A percentile compares a stretch with the other conserved stretches of the same genome.
These are phyloP conservation scores for Bradynema listronoti DNA, from an alignment of 1,140 invertebrate species.

Conservation along the genomic window DNA sequence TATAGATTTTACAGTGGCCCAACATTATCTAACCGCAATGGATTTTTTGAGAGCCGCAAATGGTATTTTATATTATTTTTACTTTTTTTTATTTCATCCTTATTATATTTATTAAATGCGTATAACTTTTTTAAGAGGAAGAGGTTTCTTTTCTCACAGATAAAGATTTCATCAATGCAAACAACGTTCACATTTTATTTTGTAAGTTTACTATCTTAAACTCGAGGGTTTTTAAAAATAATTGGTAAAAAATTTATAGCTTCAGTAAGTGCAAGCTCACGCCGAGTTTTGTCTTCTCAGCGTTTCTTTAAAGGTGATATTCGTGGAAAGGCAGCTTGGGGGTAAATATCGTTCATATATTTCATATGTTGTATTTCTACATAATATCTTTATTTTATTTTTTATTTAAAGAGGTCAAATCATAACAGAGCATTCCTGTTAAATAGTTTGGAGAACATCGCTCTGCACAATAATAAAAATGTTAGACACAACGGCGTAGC, in stretches of 20 bases:
- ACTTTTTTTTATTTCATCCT: too few relatives aligned
- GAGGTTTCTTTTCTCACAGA: constrained; percentile 39
- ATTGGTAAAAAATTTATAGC: background rate
- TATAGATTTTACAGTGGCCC: constrained; percentile 6
- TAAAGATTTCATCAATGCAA: constrained; percentile 50
- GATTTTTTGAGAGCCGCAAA: constrained; percentile 19
- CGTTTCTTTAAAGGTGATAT: constrained; percentile 44
- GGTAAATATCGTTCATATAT: constrained; percentile 10
- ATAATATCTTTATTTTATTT: too few relatives aligned
- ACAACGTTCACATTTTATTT: constrained; percentile 35
- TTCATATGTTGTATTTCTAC: constrained; percentile 8
- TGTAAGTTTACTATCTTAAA: constrained; percentile 10
- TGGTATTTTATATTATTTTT: background rate
- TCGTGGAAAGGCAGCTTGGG: constrained; percentile 45
- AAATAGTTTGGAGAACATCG: too few relatives aligned
- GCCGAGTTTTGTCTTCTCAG: constrained; percentile 25
- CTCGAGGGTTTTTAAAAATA: constrained; percentile 6
- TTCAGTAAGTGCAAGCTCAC: constrained; percentile 9
- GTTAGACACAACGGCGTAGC: too few relatives aligned
- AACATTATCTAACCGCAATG: constrained; percentile 20
- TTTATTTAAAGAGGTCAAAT: too few relatives aligned
- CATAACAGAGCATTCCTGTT: too few relatives aligned
- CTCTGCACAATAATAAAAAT: too few relatives aligned
- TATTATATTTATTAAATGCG: background rate
- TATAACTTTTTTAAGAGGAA: constrained; percentile 16